Evolutionary conservation across 2,888 invertebrate genomes (phyloP).

Genomic region (Leptarthrus brevirostris): DNA sequence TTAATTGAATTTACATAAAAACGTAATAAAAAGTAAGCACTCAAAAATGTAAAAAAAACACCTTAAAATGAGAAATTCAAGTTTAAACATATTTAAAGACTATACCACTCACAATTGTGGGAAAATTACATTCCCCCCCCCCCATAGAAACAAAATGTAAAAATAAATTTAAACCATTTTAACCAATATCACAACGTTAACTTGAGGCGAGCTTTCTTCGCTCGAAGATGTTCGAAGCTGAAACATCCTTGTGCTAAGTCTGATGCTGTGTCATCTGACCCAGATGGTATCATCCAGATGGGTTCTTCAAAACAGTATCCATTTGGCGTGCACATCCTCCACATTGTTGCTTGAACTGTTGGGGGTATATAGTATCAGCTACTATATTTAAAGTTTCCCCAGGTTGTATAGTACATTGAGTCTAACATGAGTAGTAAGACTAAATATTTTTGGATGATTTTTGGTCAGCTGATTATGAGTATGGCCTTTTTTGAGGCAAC

Average conservation of each 20-base stretch:
- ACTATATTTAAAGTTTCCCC: constrained; percentile 81
- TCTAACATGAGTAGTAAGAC: too few species aligned
- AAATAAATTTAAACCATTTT: constrained; percentile 63
- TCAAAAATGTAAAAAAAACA: constrained; percentile 8
- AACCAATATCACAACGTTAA: constrained; percentile 67
- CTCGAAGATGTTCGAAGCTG: constrained; percentile 62
- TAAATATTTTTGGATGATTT: too few species aligned
- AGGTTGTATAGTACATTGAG: too few species aligned
- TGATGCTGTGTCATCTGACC: constrained; percentile 61
- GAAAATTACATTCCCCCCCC: not conserved
- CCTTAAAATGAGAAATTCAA: constrained; percentile 13
- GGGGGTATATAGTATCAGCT: constrained; percentile 76
- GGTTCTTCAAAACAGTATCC: constrained; percentile 88
- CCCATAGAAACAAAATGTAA: constrained; percentile 11
- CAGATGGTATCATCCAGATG: constrained; percentile 66
- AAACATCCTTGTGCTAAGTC: constrained; percentile 65
- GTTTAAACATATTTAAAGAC: constrained; percentile 1
- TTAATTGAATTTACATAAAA: not conserved
- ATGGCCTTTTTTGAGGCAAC: too few species aligned
- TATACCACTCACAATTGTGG: constrained; percentile 23
- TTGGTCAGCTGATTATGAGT: too few species aligned
- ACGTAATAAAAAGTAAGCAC: constrained; percentile 17
- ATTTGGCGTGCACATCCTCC: constrained; percentile 87
- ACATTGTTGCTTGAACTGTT: constrained; percentile 86
- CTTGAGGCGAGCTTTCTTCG: constrained; percentile 65